Evolutionary conservation across 1,140 invertebrate species (phyloP), one percentile per base, ranked within the genome.

Genomic region (Drosophila guanche): DNA sequence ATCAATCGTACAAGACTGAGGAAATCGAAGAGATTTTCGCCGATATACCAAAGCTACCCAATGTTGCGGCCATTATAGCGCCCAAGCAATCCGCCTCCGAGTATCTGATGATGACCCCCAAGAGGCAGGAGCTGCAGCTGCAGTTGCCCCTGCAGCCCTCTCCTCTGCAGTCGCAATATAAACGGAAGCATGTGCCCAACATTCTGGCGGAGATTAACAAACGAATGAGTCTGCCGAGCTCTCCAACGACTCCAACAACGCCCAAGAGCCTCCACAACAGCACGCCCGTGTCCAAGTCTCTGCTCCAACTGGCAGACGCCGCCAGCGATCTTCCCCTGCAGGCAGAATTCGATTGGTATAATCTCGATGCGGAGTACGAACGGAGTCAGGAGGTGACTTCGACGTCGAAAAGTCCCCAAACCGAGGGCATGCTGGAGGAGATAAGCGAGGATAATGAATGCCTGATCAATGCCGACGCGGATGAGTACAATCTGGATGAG

Each of bases 31-130:
- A 91, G 70, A 78, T 92, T 91, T 85, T 91, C 55, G 88, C 92
- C 52, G 92, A 93, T 57, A 92, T 93, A 89, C 93, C 93, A 74
- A 93, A 93, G 79, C 78, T 93, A 77, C 92, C 93, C 14, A 93
- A 93, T 90, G 92, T 93, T 23, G 92, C 92, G 14, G 92, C 93
- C 77, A 93, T 93, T 10, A 92, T 93, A 58, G 92, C 91, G 16
- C 92, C 92, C 5, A 92, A 90, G 47, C 69, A 85, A 41, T 48
- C 76, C 12, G 60, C 68, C 5, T 22, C 58, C 1, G 52, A 76
- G 27, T 85, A 85, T 53, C 7, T 90, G 23, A 45, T 73, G 4
- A 90, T 89, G 88, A 69, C 77, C 16, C 72, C 79, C 14, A 85
- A 79, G 37, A 48, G 8, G 25, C 5, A 53, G 27, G 40, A 59